Evolutionary conservation across 2,113 vertebrate genomes (phyloP).

Genomic region (Chrysochloris asiatica): DNA sequence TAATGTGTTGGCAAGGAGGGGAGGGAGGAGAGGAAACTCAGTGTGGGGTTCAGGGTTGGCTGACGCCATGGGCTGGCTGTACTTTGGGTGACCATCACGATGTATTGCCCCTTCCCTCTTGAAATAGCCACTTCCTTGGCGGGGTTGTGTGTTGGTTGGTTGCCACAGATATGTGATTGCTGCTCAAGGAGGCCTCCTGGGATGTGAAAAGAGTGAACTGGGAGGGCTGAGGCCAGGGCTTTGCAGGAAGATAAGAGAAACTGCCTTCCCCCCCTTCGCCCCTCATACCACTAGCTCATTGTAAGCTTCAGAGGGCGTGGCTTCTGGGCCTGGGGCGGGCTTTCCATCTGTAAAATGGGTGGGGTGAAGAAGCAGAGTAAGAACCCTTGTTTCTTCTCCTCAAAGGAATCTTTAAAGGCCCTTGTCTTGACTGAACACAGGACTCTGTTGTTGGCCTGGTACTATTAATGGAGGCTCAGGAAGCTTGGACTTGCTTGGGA

Average conservation of each 20-base stretch:
- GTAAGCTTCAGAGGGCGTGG: neutral
- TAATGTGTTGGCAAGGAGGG: slow-evolving; percentile 54
- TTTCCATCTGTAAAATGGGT: slow-evolving; percentile 59
- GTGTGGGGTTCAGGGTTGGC: slow-evolving; percentile 41
- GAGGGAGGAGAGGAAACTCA: slow-evolving; percentile 61
- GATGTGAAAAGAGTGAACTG: slow-evolving; percentile 15
- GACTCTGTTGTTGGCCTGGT: neutral
- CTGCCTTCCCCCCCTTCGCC: neutral
- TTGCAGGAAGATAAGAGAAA: neutral
- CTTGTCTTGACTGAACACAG: slow-evolving; percentile 28
- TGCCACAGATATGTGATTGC: neutral
- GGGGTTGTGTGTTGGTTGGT: neutral
- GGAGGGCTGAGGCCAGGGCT: neutral
- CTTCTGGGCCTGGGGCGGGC: slow-evolving; percentile 4
- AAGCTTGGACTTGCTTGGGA: neutral
- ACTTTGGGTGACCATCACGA: slow-evolving; percentile 29
- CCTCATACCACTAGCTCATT: neutral
- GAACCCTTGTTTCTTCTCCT: slow-evolving; percentile 35
- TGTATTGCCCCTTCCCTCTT: slow-evolving; percentile 28
- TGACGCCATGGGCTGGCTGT: neutral
- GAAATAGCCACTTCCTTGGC: neutral
- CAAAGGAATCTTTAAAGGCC: neutral
- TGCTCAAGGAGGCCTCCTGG: slow-evolving; percentile 52
- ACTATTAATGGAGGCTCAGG: neutral
- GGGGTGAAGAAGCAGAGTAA: neutral